Percentiles rank a stretch among this genome's conserved stretches.
Conservation (phyloP, 2,797 vertebrate genomes). For the Capromys pilorides region DNA sequence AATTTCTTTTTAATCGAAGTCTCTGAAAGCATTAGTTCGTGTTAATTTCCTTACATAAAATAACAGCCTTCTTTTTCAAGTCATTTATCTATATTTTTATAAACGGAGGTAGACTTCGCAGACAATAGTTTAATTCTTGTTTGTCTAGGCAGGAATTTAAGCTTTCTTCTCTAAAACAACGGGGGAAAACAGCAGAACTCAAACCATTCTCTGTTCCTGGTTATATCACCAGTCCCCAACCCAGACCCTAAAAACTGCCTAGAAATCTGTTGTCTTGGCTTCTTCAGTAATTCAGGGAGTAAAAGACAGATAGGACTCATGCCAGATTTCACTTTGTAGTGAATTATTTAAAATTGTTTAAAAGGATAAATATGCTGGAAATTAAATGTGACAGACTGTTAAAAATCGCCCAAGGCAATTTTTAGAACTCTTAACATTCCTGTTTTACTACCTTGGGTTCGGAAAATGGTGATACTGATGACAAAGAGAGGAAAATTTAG, state of each 20-base stretch:
- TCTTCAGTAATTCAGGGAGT: constrained; percentile 76
- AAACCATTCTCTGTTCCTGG: constrained; percentile 36
- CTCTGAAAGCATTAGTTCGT: constrained; percentile 59
- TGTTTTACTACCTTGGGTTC: constrained; percentile 77
- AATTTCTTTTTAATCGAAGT: not conserved
- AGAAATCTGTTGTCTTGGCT: constrained; percentile 82
- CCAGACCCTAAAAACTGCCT: constrained; percentile 77
- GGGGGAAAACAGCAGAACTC: constrained; percentile 36
- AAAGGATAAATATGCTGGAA: constrained; percentile 84
- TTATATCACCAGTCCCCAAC: constrained; percentile 68
- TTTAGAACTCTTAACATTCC: constrained; percentile 80
- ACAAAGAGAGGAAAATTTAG: constrained; percentile 68
- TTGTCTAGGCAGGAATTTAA: constrained; percentile 49
- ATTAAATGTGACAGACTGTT: constrained; percentile 84
- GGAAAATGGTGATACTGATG: constrained; percentile 66
- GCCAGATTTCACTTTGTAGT: constrained; percentile 83
- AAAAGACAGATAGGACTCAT: constrained; percentile 82
- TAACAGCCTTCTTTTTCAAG: constrained; percentile 54
- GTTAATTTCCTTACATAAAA: constrained; percentile 48
- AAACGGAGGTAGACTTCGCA: constrained; percentile 43
- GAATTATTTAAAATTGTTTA: constrained; percentile 84
- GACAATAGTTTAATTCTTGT: constrained; percentile 52
- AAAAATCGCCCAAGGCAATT: constrained; percentile 81
- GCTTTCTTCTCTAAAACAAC: constrained; percentile 56
- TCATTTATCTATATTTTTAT: constrained; percentile 63